Evolutionary conservation across 2,888 invertebrate genomes (phyloP).

Genomic region (Tortricodes alternella): DNA sequence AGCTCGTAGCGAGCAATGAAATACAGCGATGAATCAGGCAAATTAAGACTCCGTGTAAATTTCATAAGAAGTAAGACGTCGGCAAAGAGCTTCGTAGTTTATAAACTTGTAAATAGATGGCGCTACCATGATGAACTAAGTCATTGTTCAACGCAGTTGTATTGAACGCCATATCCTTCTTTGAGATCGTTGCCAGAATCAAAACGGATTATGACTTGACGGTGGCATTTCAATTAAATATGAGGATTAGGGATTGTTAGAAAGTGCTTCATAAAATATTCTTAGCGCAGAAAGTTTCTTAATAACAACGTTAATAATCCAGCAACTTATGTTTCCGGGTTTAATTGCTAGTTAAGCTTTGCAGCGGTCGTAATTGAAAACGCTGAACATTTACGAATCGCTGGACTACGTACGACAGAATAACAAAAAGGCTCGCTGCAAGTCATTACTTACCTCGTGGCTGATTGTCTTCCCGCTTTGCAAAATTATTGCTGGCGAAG

Average conservation of each 20-base stretch:
- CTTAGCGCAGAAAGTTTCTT: neutral
- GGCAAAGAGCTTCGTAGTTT: too few species aligned
- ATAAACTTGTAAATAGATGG: too few species aligned
- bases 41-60: too few species aligned
- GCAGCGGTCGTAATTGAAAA: conserved; percentile 20
- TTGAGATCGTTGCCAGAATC: too few species aligned
- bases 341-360: too few species aligned
- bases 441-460: conserved; percentile 48
- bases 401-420: neutral
- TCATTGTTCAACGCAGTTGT: too few species aligned
- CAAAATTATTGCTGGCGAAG: conserved; percentile 75
- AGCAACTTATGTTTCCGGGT: too few species aligned
- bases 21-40: too few species aligned
- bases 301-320: neutral
- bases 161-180: too few species aligned
- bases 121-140: too few species aligned
- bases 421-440: conserved; percentile 31
- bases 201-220: conserved; percentile 6
- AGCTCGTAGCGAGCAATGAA: too few species aligned
- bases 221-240: conserved; percentile 11
- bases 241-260: neutral
- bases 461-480: conserved; percentile 65
- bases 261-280: conserved; percentile 3
- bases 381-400: neutral
- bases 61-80: too few species aligned